Evolutionary conservation across 2,888 invertebrate genomes (phyloP).

Genomic region (Acrobasis suavella): DNA sequence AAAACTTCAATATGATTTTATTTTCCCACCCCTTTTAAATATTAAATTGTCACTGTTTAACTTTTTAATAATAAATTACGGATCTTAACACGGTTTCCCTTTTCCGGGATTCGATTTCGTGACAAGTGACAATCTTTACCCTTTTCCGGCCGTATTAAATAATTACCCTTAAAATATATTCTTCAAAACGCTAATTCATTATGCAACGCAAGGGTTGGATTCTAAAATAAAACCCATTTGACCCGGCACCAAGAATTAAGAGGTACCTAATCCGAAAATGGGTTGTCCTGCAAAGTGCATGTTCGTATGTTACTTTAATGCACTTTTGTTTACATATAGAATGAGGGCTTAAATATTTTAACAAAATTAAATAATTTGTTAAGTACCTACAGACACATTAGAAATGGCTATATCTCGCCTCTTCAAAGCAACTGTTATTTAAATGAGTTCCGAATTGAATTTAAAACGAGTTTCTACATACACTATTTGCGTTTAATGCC

Average conservation of each 20-base stretch:
- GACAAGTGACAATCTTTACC: conserved; percentile 74
- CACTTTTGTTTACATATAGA: conserved; percentile 15
- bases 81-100: conserved; percentile 56
- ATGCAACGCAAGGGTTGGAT: conserved; percentile 53
- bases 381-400: neutral
- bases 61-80: conserved; percentile 41
- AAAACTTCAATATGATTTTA: neutral
- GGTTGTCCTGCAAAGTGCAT: conserved; percentile 12
- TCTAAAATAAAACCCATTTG: conserved; percentile 46
- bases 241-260: conserved; percentile 24
- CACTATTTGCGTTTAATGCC: too few species aligned
- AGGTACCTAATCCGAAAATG: conserved; percentile 15
- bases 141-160: conserved; percentile 62
- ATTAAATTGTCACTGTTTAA: conserved; percentile 23
- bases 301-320: conserved; percentile 6
- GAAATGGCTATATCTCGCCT: too few species aligned
- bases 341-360: neutral
- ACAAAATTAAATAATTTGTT: neutral
- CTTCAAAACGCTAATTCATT: conserved; percentile 69
- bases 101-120: conserved; percentile 54
- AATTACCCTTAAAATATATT: conserved; percentile 68
- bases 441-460: too few species aligned
- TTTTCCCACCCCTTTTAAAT: conserved; percentile 22
- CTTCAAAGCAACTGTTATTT: too few species aligned
- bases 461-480: too few species aligned